Base-by-base conservation (phyloP, 2,888 invertebrate species). In the Rhagonycha fulva region DNA sequence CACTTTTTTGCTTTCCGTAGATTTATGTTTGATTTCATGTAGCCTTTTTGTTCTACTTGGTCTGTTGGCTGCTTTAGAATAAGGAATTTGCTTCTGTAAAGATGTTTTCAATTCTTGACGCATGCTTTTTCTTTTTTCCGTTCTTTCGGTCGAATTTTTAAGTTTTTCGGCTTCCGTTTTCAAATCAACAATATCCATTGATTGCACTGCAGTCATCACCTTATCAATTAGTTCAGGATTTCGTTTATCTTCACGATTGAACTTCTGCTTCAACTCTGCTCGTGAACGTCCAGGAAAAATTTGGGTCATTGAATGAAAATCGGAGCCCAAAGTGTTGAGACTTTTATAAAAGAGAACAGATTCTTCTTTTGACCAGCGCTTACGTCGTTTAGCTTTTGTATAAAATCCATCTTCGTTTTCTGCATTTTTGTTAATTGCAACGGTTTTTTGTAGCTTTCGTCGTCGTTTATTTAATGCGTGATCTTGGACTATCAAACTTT, bases 311-410 rank as follows among this genome's bases (percentile, higher is more conserved):
- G 97, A 88, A 5, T 95, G 92, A 88, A 98, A 98, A 89, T 98
- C 98, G 0, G 98, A 97, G 0, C 98, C 98, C 70, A 98, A 91
- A 9, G 94, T 94, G 82, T 95, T 96, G 10, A 98, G 88, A 0
- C 97, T 97, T 83, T 94, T 92, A 88, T 97, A 98, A 88, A 98
- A 98, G 80, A 94, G 93, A n/a, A 95, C 89, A 0, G 97, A 98
- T 85, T 98, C 97, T 77, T 90, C 90, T 60, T 92, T 90, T 10
- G 89, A 88, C 96, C 96, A 96, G 62, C 94, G 94, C 72, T 92
- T 92, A 0, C 94, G 91, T 68, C 94, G 91, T 80, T 91, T 90
- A 14, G 91, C 89, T 23, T 92, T 91, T 75, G 92, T 92, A 85
- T 94, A 94, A 79, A 92, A 90, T 0, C 93, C 94, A 76, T 89